These are phyloP conservation scores for Brassicogethes aeneus DNA, from an alignment of 2,888 invertebrate genomes.

Conservation along the genomic window DNA sequence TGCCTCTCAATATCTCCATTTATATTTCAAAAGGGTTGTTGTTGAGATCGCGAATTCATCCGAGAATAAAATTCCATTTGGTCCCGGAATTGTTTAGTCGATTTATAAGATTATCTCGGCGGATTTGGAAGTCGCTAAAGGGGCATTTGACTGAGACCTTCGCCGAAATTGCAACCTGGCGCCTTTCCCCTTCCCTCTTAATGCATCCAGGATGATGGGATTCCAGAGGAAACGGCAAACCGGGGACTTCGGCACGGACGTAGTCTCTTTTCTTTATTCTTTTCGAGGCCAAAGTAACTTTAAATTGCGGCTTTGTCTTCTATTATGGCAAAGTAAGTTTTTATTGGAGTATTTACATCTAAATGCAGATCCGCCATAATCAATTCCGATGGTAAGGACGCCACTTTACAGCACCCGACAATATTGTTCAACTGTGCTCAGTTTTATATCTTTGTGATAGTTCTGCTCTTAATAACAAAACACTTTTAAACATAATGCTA, in stretches of 20 bases:
- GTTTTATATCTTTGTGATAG: neutral
- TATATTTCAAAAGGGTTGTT: no score
- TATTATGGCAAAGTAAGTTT: neutral
- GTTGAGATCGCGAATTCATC: neutral
- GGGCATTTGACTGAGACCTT: slow-evolving; percentile 10
- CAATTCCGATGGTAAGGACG: neutral
- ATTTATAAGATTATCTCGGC: neutral
- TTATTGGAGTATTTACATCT: neutral
- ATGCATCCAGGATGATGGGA: slow-evolving; percentile 29
- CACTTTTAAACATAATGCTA: no score
- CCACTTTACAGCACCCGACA: neutral
- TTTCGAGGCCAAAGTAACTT: neutral
- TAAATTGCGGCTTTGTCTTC: neutral
- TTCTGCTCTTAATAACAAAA: no score
- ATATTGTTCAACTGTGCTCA: neutral
- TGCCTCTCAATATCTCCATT: no score
- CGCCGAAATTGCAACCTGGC: slow-evolving; percentile 24
- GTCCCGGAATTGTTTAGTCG: neutral
- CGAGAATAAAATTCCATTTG: slow-evolving; percentile 1
- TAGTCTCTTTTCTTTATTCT: neutral
- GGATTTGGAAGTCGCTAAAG: slow-evolving; percentile 10
- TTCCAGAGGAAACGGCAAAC: slow-evolving; percentile 20
- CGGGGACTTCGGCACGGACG: slow-evolving; percentile 11
- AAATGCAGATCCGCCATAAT: neutral
- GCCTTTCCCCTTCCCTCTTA: slow-evolving; percentile 16